These are phyloP conservation scores for Stichodactyla helianthus DNA, from an alignment of 64 coral and sea anemone genomes.

Conservation along the genomic window DNA sequence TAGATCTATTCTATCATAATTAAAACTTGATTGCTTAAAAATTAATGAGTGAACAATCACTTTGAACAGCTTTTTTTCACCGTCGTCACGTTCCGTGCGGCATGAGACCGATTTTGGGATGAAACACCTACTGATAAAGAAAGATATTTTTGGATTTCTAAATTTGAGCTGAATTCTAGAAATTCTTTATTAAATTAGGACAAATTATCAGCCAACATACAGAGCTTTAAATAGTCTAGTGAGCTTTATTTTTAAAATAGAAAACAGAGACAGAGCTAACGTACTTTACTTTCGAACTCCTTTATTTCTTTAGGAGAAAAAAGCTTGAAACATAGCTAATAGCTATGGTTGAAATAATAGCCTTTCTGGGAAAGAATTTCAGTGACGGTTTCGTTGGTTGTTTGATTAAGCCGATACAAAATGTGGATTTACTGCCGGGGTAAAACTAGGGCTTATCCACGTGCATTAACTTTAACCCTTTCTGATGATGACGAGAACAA, in stretches of 20 bases:
- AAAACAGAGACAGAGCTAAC: not conserved
- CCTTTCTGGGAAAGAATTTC: too few species aligned
- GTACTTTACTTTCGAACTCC: not conserved
- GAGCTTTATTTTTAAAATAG: not conserved
- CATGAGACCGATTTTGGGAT: too few species aligned
- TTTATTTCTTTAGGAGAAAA: too few species aligned
- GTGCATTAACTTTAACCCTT: not conserved
- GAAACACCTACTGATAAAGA: not conserved
- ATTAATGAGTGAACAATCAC: not conserved
- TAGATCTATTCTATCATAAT: not conserved
- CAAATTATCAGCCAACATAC: not conserved
- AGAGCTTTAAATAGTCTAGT: not conserved
- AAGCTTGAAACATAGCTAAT: too few species aligned
- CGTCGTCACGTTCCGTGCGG: not conserved
- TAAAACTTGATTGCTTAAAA: conserved; percentile 9
- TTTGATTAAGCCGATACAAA: too few species aligned
- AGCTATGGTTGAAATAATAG: too few species aligned
- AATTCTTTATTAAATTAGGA: not conserved
- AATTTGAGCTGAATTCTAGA: not conserved
- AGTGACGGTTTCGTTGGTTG: too few species aligned
- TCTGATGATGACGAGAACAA: not conserved
- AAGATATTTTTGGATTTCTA: not conserved
- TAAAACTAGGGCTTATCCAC: not conserved
- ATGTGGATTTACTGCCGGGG: too few species aligned
- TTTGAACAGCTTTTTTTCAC: not conserved